Evolutionary conservation across 1,140 invertebrate genomes (phyloP).

Genomic region (Dreissena rostriformis): DNA sequence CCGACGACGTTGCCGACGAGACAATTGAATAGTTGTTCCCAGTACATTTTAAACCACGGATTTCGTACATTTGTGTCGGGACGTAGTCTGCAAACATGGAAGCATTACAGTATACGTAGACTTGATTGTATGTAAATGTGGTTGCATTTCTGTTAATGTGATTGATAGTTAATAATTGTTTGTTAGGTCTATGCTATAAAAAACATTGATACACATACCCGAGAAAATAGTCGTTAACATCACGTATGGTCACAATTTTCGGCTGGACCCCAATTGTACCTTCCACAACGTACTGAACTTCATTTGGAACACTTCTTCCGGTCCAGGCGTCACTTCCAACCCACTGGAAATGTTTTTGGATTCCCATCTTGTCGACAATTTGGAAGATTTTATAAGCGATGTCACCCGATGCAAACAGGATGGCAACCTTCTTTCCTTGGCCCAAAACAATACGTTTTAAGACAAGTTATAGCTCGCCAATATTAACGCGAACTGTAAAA

Average conservation of each 20-base stretch:
- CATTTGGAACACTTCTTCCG: constrained; percentile 86
- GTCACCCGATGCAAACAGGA: too few relatives aligned
- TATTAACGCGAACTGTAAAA: too few relatives aligned
- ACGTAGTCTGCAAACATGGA: constrained; percentile 51
- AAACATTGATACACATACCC: constrained; percentile 64
- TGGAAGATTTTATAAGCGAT: constrained; percentile 79
- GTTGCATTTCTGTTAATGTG: too few relatives aligned
- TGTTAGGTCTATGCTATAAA: too few relatives aligned
- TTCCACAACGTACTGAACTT: constrained; percentile 83
- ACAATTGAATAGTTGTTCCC: constrained; percentile 81
- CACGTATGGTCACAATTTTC: neutral
- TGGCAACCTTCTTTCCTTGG: too few relatives aligned
- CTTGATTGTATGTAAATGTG: constrained; percentile 54
- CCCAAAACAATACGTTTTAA: too few relatives aligned
- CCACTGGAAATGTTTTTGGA: constrained; percentile 84
- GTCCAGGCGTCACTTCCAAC: constrained; percentile 90
- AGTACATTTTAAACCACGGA: constrained; percentile 79
- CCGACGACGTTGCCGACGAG: constrained; percentile 75
- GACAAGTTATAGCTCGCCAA: too few relatives aligned
- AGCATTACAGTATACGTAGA: neutral
- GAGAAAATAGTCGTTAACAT: constrained; percentile 37
- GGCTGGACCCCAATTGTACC: constrained; percentile 24
- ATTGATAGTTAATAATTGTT: too few relatives aligned
- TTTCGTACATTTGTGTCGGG: constrained; percentile 64
- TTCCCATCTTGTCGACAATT: constrained; percentile 78